Base-by-base conservation (phyloP, 2,113 vertebrate genomes). In the Muscicapa adusta region DNA sequence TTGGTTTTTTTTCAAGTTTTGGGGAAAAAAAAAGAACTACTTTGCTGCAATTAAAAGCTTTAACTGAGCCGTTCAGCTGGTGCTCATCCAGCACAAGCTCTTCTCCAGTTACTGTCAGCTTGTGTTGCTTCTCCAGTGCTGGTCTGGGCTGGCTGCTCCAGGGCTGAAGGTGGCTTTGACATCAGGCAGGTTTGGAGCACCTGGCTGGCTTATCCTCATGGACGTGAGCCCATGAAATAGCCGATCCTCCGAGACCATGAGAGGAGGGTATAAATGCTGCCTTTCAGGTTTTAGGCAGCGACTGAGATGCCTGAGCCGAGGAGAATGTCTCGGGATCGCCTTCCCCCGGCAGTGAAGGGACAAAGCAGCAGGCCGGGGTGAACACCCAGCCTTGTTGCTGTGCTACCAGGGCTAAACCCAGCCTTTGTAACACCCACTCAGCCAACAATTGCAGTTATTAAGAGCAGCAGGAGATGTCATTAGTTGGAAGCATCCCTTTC, bases 401-500 rank as follows among this genome's bases (percentile, higher is more conserved):
- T 40, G 86, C 45, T 62, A 1, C 54, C 1, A 4, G 51, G 60
- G 56, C 67, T 58, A 18, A 86, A 38, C 50, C 51, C 84, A 19
- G 80, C 34, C 87, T 60, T 9, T 19, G 8, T 7, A 20, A 60
- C 77, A n/a, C 85, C 66, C 8, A 31, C 85, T 89, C 51, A 28
- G 43, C 4, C 65, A 57, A 74, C 90, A 57, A 26, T 6, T 79
- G 89, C 54, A 58, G 66, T 78, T 66, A 77, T 53, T 79, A 29
- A 29, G 48, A 75, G 40, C 71, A 75, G 80, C 57, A 5, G n/a
- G 85, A 71, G 75, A 34, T 88, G 74, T 75, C 78, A 50, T 54
- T 79, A 94, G 45, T 12, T 91, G 66, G 81, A 90, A 88, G 74
- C 88, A 89, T 89, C 80, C 74, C 71, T 87, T 88, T 58, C 75